These are phyloP conservation scores for Mallotus villosus DNA, from an alignment of 2,797 vertebrate species.

Conservation along the genomic window DNA sequence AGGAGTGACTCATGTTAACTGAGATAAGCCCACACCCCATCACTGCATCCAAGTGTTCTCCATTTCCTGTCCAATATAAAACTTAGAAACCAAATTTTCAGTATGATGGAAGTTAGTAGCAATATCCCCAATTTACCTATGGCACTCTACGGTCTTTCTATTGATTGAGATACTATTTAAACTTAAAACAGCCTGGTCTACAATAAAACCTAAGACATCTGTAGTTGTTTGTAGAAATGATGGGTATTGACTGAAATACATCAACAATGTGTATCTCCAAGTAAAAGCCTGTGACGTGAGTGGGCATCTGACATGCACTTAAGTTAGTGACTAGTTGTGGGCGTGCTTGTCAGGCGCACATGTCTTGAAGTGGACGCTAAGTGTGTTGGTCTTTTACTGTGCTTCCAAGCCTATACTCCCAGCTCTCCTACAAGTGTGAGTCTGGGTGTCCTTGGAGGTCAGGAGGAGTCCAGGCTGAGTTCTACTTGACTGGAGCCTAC, in stretches of 20 bases:
- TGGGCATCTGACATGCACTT: neutral
- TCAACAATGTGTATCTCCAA: too few relatives aligned
- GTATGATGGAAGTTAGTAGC: neutral
- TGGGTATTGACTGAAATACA: too few relatives aligned
- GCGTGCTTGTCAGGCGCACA: neutral
- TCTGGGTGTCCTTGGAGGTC: neutral
- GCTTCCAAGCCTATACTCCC: neutral
- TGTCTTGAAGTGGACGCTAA: neutral
- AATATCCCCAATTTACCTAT: neutral
- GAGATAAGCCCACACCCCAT: too few relatives aligned
- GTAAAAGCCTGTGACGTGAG: neutral
- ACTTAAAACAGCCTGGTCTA: too few relatives aligned
- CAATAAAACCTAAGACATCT: too few relatives aligned
- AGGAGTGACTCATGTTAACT: neutral
- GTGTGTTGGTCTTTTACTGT: neutral
- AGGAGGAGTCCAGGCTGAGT: neutral
- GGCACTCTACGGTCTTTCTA: neutral
- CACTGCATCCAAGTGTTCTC: neutral
- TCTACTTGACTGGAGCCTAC: neutral
- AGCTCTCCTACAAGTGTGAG: neutral
- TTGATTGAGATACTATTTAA: too few relatives aligned
- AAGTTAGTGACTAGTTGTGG: neutral
- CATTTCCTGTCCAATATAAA: neutral
- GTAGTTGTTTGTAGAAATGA: too few relatives aligned
- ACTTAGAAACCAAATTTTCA: neutral